A percentile compares a stretch with the other conserved stretches of the same genome.
phyloP scores from a whole-genome alignment of 2,888 invertebrate genomes.

The Drosophila rellima region DNA sequence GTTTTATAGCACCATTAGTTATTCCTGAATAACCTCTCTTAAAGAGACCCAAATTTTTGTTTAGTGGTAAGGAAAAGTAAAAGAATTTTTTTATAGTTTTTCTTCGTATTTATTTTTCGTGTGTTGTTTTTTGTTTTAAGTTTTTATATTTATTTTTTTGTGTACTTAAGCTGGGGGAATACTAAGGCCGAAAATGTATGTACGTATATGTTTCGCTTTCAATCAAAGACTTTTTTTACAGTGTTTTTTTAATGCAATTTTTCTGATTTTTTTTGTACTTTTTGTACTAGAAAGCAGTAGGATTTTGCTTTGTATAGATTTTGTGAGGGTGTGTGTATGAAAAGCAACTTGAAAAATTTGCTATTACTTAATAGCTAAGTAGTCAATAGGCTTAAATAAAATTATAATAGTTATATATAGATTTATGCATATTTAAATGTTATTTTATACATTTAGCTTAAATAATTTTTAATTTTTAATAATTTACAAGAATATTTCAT shows the following conservation, averaged over 20 bases:
- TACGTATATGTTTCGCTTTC: conserved; percentile 66
- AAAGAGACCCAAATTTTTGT: background rate
- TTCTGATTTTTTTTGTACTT: conserved; percentile 30
- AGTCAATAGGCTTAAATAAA: conserved; percentile 73
- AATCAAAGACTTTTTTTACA: conserved; percentile 59
- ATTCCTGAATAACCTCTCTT: background rate
- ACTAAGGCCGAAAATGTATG: conserved; percentile 78
- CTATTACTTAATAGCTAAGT: conserved; percentile 69
- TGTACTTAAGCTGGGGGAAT: conserved; percentile 70
- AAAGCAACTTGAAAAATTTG: conserved; percentile 77
- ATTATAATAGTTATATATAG: conserved; percentile 39
- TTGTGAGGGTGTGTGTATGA: conserved; percentile 38
- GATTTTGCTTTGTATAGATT: conserved; percentile 8
- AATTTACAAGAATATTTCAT: conserved; percentile 53
- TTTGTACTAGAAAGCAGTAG: conserved; percentile 78
- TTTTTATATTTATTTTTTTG: conserved; percentile 51
- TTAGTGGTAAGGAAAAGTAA: background rate
- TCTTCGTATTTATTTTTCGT: conserved; percentile 64
- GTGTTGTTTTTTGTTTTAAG: conserved; percentile 43
- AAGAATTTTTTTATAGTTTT: conserved; percentile 59
- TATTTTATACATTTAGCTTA: conserved; percentile 73
- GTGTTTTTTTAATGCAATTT: conserved; percentile 50
- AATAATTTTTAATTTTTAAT: conserved; percentile 30
- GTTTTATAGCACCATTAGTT: background rate
- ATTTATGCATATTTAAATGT: conserved; percentile 28